Percentiles rank a stretch among this genome's conserved stretches.
phyloP scores from a whole-genome alignment of 2,113 vertebrate species.

The Mirza zaza region DNA sequence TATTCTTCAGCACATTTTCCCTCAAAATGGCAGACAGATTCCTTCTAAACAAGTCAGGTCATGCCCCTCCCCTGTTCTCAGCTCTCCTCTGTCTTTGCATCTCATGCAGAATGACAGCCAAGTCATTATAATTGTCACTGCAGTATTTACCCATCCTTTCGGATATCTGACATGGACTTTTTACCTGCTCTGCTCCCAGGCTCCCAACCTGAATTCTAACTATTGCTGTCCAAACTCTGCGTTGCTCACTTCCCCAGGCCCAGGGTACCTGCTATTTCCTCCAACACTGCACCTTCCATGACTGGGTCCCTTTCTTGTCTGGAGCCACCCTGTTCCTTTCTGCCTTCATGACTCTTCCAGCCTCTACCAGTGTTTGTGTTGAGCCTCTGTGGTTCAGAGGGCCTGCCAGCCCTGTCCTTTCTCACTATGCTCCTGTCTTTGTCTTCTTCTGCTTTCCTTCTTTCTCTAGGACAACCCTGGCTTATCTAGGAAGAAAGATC shows the following conservation, averaged over 20 bases:
- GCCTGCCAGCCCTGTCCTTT: neutral
- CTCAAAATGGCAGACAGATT: neutral
- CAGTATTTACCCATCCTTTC: neutral
- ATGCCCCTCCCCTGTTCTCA: neutral
- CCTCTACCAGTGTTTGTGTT: neutral
- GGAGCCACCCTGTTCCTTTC: neutral
- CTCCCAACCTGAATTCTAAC: neutral
- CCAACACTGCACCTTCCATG: neutral
- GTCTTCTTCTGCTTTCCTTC: neutral
- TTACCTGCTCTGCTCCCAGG: neutral
- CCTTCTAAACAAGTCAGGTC: neutral
- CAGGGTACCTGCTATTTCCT: too few species aligned
- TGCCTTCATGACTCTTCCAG: neutral
- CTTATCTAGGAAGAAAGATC: neutral
- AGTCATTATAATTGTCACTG: neutral
- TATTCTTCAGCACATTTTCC: neutral
- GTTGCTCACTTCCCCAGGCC: neutral
- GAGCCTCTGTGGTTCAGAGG: neutral
- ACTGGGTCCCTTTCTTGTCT: neutral
- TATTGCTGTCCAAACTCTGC: neutral
- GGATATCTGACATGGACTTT: neutral
- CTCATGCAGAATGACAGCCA: neutral
- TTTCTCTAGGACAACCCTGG: neutral
- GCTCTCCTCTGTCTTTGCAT: neutral
- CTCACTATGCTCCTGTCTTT: neutral